phyloP scores from a whole-genome alignment of 2,888 invertebrate genomes.

The Diarsia mendica region DNA sequence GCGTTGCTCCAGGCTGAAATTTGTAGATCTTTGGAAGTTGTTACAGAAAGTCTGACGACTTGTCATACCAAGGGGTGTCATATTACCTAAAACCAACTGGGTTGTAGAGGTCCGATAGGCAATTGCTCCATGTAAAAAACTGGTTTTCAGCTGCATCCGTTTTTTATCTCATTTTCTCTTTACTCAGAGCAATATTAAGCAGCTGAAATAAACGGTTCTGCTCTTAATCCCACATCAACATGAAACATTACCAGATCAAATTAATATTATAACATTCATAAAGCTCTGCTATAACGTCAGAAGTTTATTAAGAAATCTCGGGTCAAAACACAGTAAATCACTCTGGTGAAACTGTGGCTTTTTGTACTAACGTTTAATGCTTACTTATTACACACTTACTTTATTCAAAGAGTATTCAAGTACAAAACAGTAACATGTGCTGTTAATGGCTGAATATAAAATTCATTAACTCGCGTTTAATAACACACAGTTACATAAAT shows the following conservation, averaged over 20 bases:
- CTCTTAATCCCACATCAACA: neutral
- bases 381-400: slow-evolving; percentile 26
- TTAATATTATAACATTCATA: slow-evolving; percentile 32
- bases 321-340: slow-evolving; percentile 15
- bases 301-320: slow-evolving; percentile 33
- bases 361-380: slow-evolving; percentile 27
- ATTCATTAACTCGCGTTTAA: slow-evolving; percentile 54
- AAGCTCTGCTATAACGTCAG: slow-evolving; percentile 20
- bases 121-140: too few relatives aligned
- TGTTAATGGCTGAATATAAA: slow-evolving; percentile 56
- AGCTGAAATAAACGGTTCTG: neutral
- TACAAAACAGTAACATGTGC: slow-evolving; percentile 56
- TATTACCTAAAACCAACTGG: too few relatives aligned
- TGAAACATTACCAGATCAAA: slow-evolving; percentile 14
- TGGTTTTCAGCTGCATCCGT: neutral
- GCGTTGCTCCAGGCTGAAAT: too few relatives aligned
- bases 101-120: too few relatives aligned
- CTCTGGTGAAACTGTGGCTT: slow-evolving; percentile 21
- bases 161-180: neutral
- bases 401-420: slow-evolving; percentile 24
- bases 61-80: too few relatives aligned
- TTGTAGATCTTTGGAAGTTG: too few relatives aligned
- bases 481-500: slow-evolving; percentile 60
- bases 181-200: neutral
- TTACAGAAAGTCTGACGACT: too few relatives aligned